phyloP scores from a whole-genome alignment of 2,797 vertebrate genomes.

The Clarias fuscus region DNA sequence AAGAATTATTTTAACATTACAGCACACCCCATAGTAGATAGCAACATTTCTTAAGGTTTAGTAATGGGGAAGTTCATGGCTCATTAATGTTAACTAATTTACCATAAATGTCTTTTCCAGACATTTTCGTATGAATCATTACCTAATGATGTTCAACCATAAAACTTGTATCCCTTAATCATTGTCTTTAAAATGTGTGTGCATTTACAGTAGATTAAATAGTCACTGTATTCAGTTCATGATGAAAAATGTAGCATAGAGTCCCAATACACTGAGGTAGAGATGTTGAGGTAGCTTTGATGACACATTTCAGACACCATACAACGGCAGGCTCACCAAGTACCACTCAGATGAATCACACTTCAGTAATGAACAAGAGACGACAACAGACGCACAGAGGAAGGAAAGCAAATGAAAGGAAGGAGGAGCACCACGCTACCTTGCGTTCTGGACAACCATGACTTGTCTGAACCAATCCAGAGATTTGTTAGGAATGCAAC shows the following conservation, averaged over 20 bases:
- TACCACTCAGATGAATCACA: slow-evolving; percentile 39
- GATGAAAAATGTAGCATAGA: neutral
- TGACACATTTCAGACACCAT: slow-evolving; percentile 42
- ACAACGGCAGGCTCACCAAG: slow-evolving; percentile 24
- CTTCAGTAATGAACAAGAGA: slow-evolving; percentile 30
- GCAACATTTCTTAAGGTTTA: neutral
- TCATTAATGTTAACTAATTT: neutral
- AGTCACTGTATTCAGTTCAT: neutral
- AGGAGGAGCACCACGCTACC: slow-evolving; percentile 86
- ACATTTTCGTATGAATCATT: neutral
- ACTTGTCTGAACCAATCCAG: slow-evolving; percentile 95
- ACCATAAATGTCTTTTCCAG: neutral
- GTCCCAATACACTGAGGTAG: slow-evolving; percentile 47
- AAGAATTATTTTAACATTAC: neutral
- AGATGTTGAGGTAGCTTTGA: slow-evolving; percentile 56
- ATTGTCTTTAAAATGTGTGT: neutral
- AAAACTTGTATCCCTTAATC: neutral
- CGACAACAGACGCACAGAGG: slow-evolving; percentile 48
- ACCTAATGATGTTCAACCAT: neutral
- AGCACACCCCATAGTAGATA: neutral
- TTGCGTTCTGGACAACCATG: slow-evolving; percentile 99
- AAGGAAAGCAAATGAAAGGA: slow-evolving; percentile 68
- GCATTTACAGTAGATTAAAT: neutral
- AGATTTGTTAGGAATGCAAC: slow-evolving; percentile 80
- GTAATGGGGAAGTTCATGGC: too few relatives aligned